Evolutionary conservation across 2,797 vertebrate species (phyloP).

Genomic region (Enteromius thamalakanensis): DNA sequence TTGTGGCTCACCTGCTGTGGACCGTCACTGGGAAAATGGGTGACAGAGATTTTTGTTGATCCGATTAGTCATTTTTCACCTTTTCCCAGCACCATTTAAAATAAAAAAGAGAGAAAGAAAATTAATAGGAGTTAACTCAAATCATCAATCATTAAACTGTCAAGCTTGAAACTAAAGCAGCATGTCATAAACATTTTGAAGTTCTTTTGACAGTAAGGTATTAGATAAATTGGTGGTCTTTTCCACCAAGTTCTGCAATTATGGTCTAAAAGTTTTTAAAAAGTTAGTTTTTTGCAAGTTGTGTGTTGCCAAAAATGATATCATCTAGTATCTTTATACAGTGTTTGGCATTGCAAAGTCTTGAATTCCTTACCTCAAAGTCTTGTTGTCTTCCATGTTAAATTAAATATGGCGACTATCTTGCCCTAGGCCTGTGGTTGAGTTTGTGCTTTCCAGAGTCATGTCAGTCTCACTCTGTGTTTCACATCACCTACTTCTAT

Average conservation of each 20-base stretch:
- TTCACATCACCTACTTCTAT: conserved; percentile 14
- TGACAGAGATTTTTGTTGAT: conserved; percentile 27
- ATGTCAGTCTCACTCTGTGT: conserved; percentile 19
- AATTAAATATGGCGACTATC: not conserved
- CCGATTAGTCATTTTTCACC: conserved; percentile 49
- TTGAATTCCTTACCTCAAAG: not conserved
- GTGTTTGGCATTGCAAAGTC: not conserved
- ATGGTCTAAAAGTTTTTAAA: not conserved
- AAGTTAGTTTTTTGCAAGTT: not conserved
- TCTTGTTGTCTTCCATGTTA: not conserved
- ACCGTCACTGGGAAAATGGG: conserved; percentile 55
- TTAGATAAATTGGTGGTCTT: not conserved
- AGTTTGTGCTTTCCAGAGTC: conserved; percentile 35
- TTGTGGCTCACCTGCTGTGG: conserved; percentile 55
- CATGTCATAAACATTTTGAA: not conserved
- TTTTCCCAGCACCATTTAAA: conserved; percentile 53
- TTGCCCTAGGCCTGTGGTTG: not conserved
- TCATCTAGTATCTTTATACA: not conserved
- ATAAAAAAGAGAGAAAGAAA: conserved; percentile 21
- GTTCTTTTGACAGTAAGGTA: conserved; percentile 13
- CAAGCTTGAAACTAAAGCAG: conserved; percentile 31
- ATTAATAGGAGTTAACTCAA: conserved; percentile 41
- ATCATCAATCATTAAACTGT: conserved; percentile 58
- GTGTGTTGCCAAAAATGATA: not conserved
- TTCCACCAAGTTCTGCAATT: not conserved